Base-by-base conservation (phyloP, 2,888 invertebrate species). In the Orthosia gracilis region DNA sequence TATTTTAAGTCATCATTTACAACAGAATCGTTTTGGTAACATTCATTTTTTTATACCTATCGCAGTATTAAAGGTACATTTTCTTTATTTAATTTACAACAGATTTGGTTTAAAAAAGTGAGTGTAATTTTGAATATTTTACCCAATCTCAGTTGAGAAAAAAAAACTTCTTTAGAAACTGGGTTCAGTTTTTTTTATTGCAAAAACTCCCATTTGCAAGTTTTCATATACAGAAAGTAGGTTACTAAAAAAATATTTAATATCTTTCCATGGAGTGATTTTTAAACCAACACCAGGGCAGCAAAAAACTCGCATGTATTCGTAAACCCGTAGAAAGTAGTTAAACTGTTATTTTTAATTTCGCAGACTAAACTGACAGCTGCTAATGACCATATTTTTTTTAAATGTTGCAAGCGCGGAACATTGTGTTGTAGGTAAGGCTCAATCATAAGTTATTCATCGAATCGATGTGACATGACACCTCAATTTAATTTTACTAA, bases 1-100 rank as follows among this genome's bases (percentile, higher is more conserved):
- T 50, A 66, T 23, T 63, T 13, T 3, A 62, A 50, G 50, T 58
- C 15, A 3, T 49, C 18, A 63, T 71, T 81, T 71, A 80, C 54
- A 76, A 31, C 26, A 57, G 58, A 23, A 47, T 45, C 13, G 2
- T 45, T 65, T 87, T 83, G 85, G 84, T 87, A 80, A 85, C 87
- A 82, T 77, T 81, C n/a, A 21, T 73, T 77, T 66, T 69, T 13
- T 13, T 67, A 69, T 69, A 74, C 81, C 68, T 77, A 70, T 73
- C 31, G n/a, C 58, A 45, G 55, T 67, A 61, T 59, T 18, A 31
- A 50, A 62, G 31, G 52, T 69, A 69, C 55, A 45, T n/a, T 55
- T 49, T 62, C 40, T 40, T 55, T 23, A 13, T 59, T 26, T 21
- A 45, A 63, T 69, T 65, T 66, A 68, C 21, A 65, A 23, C 21